Evolutionary conservation across 92 coral and sea anemone genomes (phyloP).

Genomic region (Epizoanthus stellaris): DNA sequence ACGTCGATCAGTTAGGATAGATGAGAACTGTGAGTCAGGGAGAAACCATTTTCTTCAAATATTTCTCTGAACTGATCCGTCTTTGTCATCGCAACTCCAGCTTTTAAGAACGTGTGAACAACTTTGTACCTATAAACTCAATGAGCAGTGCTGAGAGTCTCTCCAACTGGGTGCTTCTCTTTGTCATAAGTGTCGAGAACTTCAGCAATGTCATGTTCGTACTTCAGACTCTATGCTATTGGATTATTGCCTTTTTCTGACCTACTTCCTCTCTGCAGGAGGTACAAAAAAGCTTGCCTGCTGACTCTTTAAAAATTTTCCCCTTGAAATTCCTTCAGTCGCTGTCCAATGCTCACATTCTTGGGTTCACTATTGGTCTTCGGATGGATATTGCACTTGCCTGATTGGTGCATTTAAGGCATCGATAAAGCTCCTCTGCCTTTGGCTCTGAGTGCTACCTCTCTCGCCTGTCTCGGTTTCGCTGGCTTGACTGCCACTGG

Average conservation of each 20-base stretch:
- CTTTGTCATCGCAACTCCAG: conserved; percentile 58
- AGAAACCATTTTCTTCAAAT: not conserved
- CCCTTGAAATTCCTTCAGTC: conserved; percentile 33
- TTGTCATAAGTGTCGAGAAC: conserved; percentile 17
- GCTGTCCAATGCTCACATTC: conserved; percentile 11
- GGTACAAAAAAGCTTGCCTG: conserved; percentile 12
- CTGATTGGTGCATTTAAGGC: conserved; percentile 33
- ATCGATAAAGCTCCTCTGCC: not conserved
- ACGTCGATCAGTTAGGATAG: no score
- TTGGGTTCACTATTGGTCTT: conserved; percentile 33
- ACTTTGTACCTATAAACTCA: conserved; percentile 63
- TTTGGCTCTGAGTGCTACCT: no score
- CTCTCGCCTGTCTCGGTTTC: not conserved
- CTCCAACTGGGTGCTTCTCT: conserved; percentile 34
- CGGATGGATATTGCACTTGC: conserved; percentile 20
- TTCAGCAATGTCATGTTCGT: conserved; percentile 41
- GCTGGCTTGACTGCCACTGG: not conserved
- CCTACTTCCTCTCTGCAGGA: no score
- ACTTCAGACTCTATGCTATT: conserved; percentile 37
- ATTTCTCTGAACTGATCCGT: conserved; percentile 49
- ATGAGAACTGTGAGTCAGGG: no score
- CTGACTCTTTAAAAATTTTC: conserved; percentile 41
- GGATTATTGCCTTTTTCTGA: conserved; percentile 16
- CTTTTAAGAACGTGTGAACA: conserved; percentile 58
- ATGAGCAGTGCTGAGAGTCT: conserved; percentile 35